phyloP scores from a whole-genome alignment of 2,113 vertebrate genomes.

The Silurus asotus region DNA sequence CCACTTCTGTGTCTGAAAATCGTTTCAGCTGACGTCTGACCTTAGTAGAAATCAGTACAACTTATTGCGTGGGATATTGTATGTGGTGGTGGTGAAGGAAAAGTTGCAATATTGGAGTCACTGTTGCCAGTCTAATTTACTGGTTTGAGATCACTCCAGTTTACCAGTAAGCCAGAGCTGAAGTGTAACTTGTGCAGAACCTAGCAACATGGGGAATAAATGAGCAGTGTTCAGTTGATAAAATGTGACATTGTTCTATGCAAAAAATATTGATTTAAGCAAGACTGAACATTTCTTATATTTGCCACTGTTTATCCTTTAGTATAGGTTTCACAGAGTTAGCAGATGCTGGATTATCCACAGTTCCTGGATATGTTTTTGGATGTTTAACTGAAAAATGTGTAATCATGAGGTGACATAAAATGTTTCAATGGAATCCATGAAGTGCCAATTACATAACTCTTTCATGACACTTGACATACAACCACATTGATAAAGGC shows the following conservation, averaged over 20 bases:
- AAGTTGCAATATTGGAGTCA: constrained; percentile 9
- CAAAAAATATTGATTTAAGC: not conserved
- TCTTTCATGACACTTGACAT: not conserved
- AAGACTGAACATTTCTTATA: not conserved
- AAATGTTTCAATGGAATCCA: not conserved
- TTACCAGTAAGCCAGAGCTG: not conserved
- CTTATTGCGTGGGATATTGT: constrained; percentile 18
- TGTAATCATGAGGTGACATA: not conserved
- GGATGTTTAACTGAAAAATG: not conserved
- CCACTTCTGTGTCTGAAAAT: constrained; percentile 21
- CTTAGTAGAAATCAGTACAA: not conserved
- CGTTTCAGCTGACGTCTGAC: not conserved
- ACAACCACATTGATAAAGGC: not conserved
- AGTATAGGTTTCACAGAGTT: not conserved
- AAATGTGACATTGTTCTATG: not conserved
- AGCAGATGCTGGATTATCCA: not conserved
- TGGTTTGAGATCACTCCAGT: not conserved
- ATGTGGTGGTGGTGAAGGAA: not conserved
- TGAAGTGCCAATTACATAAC: not conserved
- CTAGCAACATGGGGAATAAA: not conserved
- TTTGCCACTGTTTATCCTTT: not conserved
- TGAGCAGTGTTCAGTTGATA: not conserved
- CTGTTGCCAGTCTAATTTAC: not conserved
- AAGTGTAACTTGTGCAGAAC: not conserved
- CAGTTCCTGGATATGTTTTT: not conserved